phyloP scores from a whole-genome alignment of 2,797 vertebrate species.

The Rhinatrema bivittatum region DNA sequence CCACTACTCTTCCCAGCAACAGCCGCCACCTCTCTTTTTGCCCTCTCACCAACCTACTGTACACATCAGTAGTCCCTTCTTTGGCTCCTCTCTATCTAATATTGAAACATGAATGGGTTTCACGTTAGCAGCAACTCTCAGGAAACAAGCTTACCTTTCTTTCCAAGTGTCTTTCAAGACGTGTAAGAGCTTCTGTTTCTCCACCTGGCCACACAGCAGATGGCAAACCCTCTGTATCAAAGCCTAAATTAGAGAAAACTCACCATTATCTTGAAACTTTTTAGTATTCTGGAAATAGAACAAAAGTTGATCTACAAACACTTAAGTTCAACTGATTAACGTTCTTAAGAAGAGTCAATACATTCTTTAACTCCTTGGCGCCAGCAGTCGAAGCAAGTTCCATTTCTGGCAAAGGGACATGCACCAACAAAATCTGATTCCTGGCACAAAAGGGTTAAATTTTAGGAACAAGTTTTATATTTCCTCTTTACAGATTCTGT shows the following conservation, averaged over 20 bases:
- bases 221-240: slow-evolving; percentile 81
- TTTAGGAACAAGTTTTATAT: slow-evolving; percentile 1
- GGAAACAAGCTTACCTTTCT: slow-evolving; percentile 80
- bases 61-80: no score
- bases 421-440: slow-evolving; percentile 15
- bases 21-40: no score
- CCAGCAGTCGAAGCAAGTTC: slow-evolving; percentile 4
- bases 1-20: no score
- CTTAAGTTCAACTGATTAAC: no score
- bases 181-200: slow-evolving; percentile 87
- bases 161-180: slow-evolving; percentile 86
- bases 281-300: no score
- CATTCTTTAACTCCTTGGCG: slow-evolving; percentile 13
- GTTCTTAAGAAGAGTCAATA: neutral
- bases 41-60: no score
- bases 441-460: slow-evolving; percentile 4
- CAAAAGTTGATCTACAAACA: no score
- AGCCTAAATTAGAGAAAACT: slow-evolving; percentile 57
- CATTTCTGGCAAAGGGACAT: slow-evolving; percentile 19
- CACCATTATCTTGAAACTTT: neutral
- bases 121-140: no score
- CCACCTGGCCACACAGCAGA: slow-evolving; percentile 90
- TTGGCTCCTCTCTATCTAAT: no score
- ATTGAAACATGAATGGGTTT: no score
- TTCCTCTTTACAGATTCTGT: no score